phyloP scores from a whole-genome alignment of 53 echinoderm and acorn worm genomes.

The Antedon mediterranea region DNA sequence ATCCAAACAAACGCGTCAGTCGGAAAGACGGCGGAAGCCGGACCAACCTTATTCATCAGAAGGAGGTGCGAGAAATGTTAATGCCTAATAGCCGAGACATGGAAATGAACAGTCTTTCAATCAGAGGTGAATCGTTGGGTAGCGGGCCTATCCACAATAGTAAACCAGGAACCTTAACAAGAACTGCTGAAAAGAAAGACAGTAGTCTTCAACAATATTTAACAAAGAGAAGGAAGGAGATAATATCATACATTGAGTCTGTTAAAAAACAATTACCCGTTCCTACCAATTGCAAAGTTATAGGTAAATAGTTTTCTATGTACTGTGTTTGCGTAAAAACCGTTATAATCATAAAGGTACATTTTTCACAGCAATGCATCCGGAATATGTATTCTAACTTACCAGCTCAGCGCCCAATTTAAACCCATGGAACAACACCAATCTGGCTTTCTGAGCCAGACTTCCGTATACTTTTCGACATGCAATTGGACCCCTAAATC shows the following conservation, averaged over 20 bases:
- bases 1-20: background rate
- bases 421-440: too few species aligned
- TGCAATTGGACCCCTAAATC: too few species aligned
- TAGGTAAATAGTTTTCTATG: slow-evolving; percentile 31
- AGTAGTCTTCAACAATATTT: slow-evolving; percentile 90
- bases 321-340: background rate
- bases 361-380: too few species aligned
- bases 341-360: too few species aligned
- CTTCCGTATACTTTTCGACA: too few species aligned
- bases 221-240: slow-evolving; percentile 74
- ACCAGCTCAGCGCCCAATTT: too few species aligned
- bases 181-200: slow-evolving; percentile 48
- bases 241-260: slow-evolving; percentile 81
- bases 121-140: background rate
- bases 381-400: too few species aligned
- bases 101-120: background rate
- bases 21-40: background rate
- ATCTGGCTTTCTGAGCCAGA: too few species aligned
- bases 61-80: background rate
- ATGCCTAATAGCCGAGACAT: background rate
- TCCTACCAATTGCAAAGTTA: slow-evolving; percentile 74
- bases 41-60: background rate
- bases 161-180: slow-evolving; percentile 3
- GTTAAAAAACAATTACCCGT: slow-evolving; percentile 75
- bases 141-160: background rate